A percentile compares a stretch with the other conserved stretches of the same genome.
phyloP scores from a whole-genome alignment of 2,797 vertebrate genomes.

The Rhinophrynus dorsalis region DNA sequence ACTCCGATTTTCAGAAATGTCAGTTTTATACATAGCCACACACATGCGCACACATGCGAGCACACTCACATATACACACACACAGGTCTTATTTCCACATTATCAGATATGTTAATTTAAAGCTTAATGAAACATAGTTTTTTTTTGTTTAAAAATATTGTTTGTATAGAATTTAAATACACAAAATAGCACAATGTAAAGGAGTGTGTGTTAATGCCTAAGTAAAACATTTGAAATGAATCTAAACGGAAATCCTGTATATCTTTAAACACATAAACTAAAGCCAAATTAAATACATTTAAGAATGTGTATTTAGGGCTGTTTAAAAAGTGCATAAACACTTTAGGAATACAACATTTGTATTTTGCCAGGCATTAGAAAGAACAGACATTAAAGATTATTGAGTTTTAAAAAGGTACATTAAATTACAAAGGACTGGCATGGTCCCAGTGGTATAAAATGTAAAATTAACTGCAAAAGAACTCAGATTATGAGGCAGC shows the following conservation, averaged over 20 bases:
- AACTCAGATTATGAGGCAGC: no score
- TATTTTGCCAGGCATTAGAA: no score
- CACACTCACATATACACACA: no score
- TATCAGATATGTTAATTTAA: neutral
- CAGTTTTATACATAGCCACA: no score
- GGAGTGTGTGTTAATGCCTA: slow-evolving; percentile 6
- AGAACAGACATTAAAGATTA: neutral
- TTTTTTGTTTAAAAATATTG: no score
- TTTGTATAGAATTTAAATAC: neutral
- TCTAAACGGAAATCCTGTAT: slow-evolving; percentile 1
- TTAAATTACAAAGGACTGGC: no score
- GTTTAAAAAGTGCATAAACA: neutral
- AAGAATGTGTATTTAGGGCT: slow-evolving; percentile 9
- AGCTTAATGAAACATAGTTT: neutral
- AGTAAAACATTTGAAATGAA: slow-evolving; percentile 24
- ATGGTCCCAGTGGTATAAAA: no score
- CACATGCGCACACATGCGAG: no score
- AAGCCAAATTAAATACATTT: slow-evolving; percentile 32
- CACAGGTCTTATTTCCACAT: neutral
- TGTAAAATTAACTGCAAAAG: no score
- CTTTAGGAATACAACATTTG: neutral
- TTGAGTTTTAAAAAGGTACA: neutral
- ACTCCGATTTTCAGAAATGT: no score
- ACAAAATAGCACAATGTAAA: neutral
- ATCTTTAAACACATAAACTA: slow-evolving; percentile 14